These are phyloP conservation scores for Cirrhinus mrigala DNA, from an alignment of 2,797 vertebrate species.

Conservation along the genomic window DNA sequence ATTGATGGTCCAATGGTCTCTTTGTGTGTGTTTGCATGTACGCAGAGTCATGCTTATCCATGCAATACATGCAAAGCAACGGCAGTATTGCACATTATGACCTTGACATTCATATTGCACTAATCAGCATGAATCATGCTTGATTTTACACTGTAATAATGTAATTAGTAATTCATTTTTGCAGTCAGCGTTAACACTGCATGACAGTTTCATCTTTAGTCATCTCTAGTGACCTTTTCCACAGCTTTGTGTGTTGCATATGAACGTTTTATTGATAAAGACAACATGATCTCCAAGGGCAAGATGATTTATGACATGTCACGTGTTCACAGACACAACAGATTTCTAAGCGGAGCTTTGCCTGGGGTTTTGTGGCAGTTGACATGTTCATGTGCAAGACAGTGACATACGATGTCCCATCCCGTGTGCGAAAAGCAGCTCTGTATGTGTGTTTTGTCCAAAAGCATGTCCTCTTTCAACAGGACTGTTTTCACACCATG, in stretches of 20 bases:
- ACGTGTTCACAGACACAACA: slow-evolving; percentile 17
- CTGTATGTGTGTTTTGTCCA: slow-evolving; percentile 9
- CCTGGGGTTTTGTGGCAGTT: slow-evolving; percentile 26
- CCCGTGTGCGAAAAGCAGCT: background rate
- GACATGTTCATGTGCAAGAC: slow-evolving; percentile 20
- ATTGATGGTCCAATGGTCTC: background rate
- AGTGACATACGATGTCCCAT: slow-evolving; percentile 30
- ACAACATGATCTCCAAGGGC: slow-evolving; percentile 36
- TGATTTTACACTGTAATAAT: background rate
- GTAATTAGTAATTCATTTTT: background rate
- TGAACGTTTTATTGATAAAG: slow-evolving; percentile 26
- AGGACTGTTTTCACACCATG: slow-evolving; percentile 28
- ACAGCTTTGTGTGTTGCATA: background rate
- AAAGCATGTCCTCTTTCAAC: slow-evolving; percentile 35
- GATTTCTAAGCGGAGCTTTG: slow-evolving; percentile 16
- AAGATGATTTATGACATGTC: slow-evolving; percentile 35
- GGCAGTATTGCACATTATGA: background rate
- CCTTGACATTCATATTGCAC: background rate
- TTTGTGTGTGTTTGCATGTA: background rate
- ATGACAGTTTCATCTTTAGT: slow-evolving; percentile 11
- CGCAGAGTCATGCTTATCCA: background rate
- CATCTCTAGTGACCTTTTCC: slow-evolving; percentile 20
- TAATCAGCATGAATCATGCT: slow-evolving; percentile 25
- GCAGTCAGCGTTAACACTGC: background rate
- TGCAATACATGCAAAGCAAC: background rate